Percentiles rank a stretch among this genome's conserved stretches.
phyloP scores from a whole-genome alignment of 2,113 vertebrate species.

The Rhinoptilus africanus region DNA sequence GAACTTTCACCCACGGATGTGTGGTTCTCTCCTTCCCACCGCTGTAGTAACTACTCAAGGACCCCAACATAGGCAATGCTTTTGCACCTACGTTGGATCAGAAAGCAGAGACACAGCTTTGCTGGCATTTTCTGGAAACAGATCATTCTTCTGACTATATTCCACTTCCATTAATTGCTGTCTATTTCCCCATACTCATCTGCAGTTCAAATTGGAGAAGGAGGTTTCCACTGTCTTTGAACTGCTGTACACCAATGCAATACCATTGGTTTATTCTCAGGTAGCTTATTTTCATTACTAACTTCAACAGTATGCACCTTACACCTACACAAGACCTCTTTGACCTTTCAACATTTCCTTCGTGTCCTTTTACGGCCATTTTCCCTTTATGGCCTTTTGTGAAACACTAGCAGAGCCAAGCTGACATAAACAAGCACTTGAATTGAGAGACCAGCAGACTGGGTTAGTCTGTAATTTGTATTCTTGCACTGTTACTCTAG shows the following conservation, averaged over 20 bases:
- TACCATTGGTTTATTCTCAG: background rate
- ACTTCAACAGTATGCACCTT: background rate
- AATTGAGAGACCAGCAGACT: background rate
- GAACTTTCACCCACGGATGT: background rate
- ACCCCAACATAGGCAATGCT: background rate
- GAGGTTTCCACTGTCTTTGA: background rate
- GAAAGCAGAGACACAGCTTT: background rate
- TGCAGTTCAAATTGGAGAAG: background rate
- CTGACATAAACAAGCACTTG: background rate
- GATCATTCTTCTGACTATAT: background rate
- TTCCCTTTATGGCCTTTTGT: background rate
- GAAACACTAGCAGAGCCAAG: background rate
- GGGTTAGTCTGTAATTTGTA: constrained; percentile 53
- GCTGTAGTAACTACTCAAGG: background rate
- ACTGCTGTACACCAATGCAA: background rate
- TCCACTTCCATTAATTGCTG: background rate
- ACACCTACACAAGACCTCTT: background rate
- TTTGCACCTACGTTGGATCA: background rate
- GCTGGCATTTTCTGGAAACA: background rate
- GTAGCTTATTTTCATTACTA: background rate
- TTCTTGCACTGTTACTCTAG: constrained; percentile 37
- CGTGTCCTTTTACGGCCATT: background rate
- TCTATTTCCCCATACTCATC: background rate
- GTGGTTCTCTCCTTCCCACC: background rate
- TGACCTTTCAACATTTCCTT: background rate